Base-by-base conservation (phyloP, 1,140 invertebrate species). In the Philopotamus ludificatus region DNA sequence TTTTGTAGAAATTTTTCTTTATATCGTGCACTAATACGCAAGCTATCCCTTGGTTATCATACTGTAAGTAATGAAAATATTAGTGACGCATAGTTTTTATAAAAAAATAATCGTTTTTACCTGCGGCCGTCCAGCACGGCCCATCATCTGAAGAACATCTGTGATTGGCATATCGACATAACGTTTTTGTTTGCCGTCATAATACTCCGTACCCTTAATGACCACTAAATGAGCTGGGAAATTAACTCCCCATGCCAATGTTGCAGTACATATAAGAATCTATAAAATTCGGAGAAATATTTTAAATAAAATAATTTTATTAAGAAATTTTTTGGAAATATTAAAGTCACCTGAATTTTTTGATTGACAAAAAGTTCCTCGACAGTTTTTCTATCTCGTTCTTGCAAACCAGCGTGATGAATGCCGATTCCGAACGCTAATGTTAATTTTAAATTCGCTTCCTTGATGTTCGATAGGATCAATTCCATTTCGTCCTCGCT, bases 81-180 rank as follows among this genome's bases (percentile, higher is more conserved):
- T 7, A 49, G 8, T 4, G n/a, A 49, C n/a, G n/a, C n/a, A n/a
- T n/a, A n/a, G n/a, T n/a, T n/a, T n/a, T n/a, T n/a, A n/a, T n/a
- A 62, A 39, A 8, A 54, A 23, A 44, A 8, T 55, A 60, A 16
- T 54, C 49, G 53, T 15, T 8, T 10, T 18, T 47, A 80, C 79
- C 74, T 87, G 86, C 1, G 97, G 98, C 64, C 98, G 83, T 3
- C 97, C 97, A 63, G 97, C 97, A 65, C 97, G 83, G 2, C 97
- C 97, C 89, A 99, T 98, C 98, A 99, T 99, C 81, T 99, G 97
- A 21, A 99, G 81, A 0, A 99, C 90, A 83, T 97, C 96, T 0
- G 97, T 99, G 50, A 99, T 98, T 0, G 98, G 98, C 90, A 99
- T 99, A 72, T 99, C 97, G 1, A 99, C 94, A 78, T 99, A 99